These are phyloP conservation scores for Podarcis muralis DNA, from an alignment of 2,113 vertebrate species.

Conservation along the genomic window DNA sequence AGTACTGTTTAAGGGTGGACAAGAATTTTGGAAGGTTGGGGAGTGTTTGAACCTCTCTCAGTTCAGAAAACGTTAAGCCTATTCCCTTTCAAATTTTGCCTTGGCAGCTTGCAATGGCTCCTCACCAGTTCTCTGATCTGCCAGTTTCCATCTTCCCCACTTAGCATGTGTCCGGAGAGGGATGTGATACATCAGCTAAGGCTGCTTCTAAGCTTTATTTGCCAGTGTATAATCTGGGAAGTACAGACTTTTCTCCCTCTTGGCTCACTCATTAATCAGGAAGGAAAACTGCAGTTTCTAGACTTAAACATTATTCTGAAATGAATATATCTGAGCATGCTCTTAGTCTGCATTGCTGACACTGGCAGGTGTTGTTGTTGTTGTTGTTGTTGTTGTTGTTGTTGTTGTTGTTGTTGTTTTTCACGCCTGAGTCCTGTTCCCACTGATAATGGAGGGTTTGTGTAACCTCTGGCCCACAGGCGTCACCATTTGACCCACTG, in stretches of 20 bases:
- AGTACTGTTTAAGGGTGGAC: not conserved
- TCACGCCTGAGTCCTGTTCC: no score
- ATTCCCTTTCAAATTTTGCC: not conserved
- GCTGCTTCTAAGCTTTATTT: not conserved
- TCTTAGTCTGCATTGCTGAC: not conserved
- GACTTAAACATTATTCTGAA: no score
- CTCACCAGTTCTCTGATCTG: not conserved
- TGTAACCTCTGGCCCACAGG: no score
- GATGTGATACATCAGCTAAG: not conserved
- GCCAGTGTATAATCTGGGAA: not conserved
- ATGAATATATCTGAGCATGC: not conserved
- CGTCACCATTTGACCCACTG: no score
- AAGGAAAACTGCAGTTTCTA: no score
- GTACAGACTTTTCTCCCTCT: no score
- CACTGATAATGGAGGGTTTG: not conserved
- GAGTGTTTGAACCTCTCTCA: not conserved
- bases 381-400: no score
- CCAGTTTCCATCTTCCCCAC: not conserved
- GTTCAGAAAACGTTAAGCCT: not conserved
- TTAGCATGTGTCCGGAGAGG: not conserved
- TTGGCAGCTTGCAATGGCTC: no score
- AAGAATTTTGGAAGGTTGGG: not conserved
- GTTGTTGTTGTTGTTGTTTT: no score
- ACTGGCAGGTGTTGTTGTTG: no score
- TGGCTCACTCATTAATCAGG: no score